phyloP scores from a whole-genome alignment of 92 coral and sea anemone species.

The Siderastrea radians region DNA sequence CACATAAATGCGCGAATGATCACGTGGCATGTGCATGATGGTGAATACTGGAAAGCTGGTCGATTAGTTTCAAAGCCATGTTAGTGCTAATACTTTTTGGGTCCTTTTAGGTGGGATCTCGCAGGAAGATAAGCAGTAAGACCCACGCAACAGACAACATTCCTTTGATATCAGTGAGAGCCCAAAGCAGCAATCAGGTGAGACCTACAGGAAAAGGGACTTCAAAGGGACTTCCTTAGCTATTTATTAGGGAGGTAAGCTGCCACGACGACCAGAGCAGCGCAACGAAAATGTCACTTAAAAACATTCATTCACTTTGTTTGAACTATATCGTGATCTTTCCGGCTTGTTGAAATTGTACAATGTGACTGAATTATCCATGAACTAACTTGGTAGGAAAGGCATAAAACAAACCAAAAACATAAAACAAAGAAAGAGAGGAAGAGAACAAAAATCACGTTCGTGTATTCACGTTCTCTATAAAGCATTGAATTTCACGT shows the following conservation, averaged over 20 bases:
- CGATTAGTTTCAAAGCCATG: neutral
- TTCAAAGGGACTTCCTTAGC: neutral
- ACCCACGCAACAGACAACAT: constrained; percentile 73
- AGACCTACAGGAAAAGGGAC: neutral
- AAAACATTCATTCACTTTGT: no score
- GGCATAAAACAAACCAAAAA: no score
- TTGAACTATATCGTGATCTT: no score
- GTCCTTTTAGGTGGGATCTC: constrained; percentile 50
- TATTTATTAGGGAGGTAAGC: neutral
- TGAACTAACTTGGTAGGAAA: no score
- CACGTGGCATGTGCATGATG: neutral
- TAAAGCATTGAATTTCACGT: no score
- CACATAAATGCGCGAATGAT: neutral
- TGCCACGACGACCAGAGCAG: no score
- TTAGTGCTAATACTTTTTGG: neutral
- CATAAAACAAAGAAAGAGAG: no score
- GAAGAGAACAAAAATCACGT: no score
- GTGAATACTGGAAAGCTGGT: neutral
- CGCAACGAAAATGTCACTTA: no score
- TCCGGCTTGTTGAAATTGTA: no score
- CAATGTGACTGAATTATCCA: no score
- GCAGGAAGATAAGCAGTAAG: constrained; percentile 72
- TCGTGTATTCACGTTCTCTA: no score
- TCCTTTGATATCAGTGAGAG: constrained; percentile 82
- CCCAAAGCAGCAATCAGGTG: constrained; percentile 49